Base-by-base conservation (phyloP, 2,113 vertebrate genomes). In the Gopherus evgoodei region DNA sequence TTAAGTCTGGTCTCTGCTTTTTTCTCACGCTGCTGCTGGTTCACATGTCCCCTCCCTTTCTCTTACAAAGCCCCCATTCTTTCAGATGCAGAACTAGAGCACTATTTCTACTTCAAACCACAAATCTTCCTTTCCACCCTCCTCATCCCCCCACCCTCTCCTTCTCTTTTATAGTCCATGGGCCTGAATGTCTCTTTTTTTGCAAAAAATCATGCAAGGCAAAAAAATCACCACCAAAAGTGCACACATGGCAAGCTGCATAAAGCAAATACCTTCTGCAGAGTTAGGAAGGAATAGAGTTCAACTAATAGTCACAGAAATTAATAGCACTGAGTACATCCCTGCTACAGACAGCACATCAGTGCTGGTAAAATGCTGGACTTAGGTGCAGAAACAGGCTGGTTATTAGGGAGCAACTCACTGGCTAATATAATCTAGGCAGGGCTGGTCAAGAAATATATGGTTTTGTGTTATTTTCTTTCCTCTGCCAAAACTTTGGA, bases 311-410 rank as follows among this genome's bases (percentile, higher is more conserved):
- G 29, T 62, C 59, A 59, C 27, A 59, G 31, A 59, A 29, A 59
- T 29, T 59, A 13, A 62, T 16, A 62, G 59, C 12, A 31, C 13
- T 62, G 59, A 31, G 31, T 62, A 57, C 21, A 12, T 8, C 13
- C 6, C 35, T 22, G 22, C 91, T 91, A 3, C 53, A 57, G 82
- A 27, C 5, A 7, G 53, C 93, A 6, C 27, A 72, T 42, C 42
- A 93, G 22, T 57, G 50, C n/a, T 38, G 31, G 31, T 59, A 42
- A 25, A 54, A 92, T 83, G 13, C 78, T 89, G 62, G 54, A 86
- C 29, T 13, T 12, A 24, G 0, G 0, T 19, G 6, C n/a, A 82
- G 38, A 35, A 88, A n/a, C 49, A 22, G 91, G 59, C 42, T 35
- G 78, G 5, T 38, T 65, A n/a, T 38, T 8, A 47, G 52, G n/a